Conservation (phyloP, 2,888 invertebrate genomes). For the Bursaphelenchus okinawaensis region DNA sequence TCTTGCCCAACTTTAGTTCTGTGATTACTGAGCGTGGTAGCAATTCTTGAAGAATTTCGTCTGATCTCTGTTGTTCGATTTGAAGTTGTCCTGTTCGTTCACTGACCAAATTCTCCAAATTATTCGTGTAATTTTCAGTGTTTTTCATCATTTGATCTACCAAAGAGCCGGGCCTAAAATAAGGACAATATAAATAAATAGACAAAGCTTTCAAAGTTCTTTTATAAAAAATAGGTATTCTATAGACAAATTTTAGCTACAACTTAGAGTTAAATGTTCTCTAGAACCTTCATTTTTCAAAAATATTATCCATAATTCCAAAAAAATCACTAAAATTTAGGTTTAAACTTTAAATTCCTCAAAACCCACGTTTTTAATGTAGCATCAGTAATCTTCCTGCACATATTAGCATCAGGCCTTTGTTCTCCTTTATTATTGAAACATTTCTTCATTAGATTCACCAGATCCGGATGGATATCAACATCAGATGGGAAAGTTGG, state of each 20-base stretch:
- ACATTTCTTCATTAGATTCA: conserved; percentile 37
- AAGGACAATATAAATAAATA: background rate
- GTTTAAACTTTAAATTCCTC: background rate
- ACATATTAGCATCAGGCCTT: conserved; percentile 42
- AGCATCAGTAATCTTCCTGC: conserved; percentile 51
- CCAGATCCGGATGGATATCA: conserved; percentile 44
- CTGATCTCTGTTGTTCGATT: conserved; percentile 39
- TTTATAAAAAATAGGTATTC: background rate
- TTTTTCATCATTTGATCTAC: conserved; percentile 54
- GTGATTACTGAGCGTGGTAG: conserved; percentile 47
- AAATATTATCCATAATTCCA: too few species aligned
- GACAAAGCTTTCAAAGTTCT: background rate
- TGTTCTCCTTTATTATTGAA: conserved; percentile 27
- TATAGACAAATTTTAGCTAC: conserved; percentile 1
- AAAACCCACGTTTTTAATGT: conserved; percentile 45
- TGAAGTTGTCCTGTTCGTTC: conserved; percentile 44
- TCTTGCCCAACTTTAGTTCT: conserved; percentile 40
- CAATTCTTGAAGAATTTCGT: conserved; percentile 44
- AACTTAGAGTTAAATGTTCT: too few species aligned
- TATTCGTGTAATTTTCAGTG: conserved; percentile 45
- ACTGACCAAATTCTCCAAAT: conserved; percentile 40
- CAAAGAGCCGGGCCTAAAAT: conserved; percentile 41
- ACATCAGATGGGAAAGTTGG: conserved; percentile 30
- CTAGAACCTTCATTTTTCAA: too few species aligned
- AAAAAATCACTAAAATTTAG: too few species aligned